phyloP scores from a whole-genome alignment of 1,140 invertebrate genomes.

The Mylabris phalerata region DNA sequence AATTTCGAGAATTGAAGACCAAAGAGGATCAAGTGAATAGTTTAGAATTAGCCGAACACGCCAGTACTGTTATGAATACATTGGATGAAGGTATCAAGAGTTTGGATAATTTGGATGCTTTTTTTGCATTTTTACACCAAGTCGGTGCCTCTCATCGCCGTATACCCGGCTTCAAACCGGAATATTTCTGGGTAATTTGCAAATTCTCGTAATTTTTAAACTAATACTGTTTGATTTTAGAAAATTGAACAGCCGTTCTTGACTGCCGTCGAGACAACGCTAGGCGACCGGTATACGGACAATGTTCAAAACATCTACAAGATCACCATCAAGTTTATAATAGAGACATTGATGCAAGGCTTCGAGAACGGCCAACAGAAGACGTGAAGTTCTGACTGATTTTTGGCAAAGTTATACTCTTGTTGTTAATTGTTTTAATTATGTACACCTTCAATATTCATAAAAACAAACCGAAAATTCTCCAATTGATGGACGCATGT shows the following conservation, averaged over 20 bases:
- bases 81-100: constrained; percentile 79
- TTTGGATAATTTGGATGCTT: constrained; percentile 75
- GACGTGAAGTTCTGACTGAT: constrained; percentile 25
- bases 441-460: too few species aligned
- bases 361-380: constrained; percentile 54
- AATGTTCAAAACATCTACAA: constrained; percentile 89
- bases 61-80: constrained; percentile 81
- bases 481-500: too few species aligned
- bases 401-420: too few species aligned
- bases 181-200: constrained; percentile 75
- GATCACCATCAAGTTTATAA: constrained; percentile 84
- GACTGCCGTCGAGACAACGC: constrained; percentile 72
- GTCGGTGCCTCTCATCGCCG: constrained; percentile 75
- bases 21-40: constrained; percentile 73
- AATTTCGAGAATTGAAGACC: constrained; percentile 70
- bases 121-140: constrained; percentile 74
- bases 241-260: constrained; percentile 86
- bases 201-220: neutral
- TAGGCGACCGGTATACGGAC: constrained; percentile 83
- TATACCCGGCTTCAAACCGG: constrained; percentile 76
- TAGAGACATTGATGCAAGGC: constrained; percentile 76
- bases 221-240: constrained; percentile 54
- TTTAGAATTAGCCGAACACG: constrained; percentile 78
- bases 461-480: too few species aligned
- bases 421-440: too few species aligned